Evolutionary conservation across 2,888 invertebrate genomes (phyloP).

Genomic region (Apotomis turbidana): DNA sequence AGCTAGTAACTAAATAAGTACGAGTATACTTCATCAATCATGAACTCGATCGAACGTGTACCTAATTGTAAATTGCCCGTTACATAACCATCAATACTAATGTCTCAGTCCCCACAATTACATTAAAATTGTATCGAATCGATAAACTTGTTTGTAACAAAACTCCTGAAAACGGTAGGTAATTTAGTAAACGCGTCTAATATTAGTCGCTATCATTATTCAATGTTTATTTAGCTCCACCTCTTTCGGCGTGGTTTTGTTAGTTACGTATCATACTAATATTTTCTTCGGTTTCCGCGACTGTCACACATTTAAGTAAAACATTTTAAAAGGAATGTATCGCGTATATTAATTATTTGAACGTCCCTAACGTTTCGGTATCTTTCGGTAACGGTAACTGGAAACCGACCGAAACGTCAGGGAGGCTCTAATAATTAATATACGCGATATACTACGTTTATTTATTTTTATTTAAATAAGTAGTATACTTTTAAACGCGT

Average conservation of each 20-base stretch:
- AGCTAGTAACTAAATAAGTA: no score
- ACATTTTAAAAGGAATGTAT: no score
- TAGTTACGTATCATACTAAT: neutral
- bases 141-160: slow-evolving; percentile 1
- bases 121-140: slow-evolving; percentile 23
- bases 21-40: no score
- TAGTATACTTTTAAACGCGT: neutral
- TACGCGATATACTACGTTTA: no score
- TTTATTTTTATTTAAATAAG: no score
- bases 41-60: neutral
- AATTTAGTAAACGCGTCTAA: neutral
- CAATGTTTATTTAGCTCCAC: slow-evolving; percentile 15
- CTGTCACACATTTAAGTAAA: no score
- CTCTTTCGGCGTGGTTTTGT: slow-evolving; percentile 4
- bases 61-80: neutral
- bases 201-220: slow-evolving; percentile 9
- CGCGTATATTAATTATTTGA: no score
- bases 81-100: neutral
- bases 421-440: no score
- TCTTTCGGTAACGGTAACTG: no score
- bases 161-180: neutral
- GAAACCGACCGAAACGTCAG: no score
- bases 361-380: no score
- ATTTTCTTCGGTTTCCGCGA: neutral
- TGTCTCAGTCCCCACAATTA: slow-evolving; percentile 5